Percentiles rank a stretch among this genome's conserved stretches.
phyloP scores from a whole-genome alignment of 2,888 invertebrate genomes.

The Dioctria linearis region DNA sequence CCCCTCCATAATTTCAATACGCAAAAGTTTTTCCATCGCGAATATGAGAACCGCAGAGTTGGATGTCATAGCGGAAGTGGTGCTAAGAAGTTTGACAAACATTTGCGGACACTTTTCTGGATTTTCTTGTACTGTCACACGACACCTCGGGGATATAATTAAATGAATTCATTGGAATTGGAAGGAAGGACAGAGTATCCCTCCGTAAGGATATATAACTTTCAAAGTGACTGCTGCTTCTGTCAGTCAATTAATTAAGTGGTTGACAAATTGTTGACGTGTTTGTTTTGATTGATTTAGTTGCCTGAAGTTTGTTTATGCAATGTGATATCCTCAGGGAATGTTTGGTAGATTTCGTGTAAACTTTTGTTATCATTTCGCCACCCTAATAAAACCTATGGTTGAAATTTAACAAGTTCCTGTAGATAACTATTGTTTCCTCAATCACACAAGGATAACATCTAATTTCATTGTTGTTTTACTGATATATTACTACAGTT shows the following conservation, averaged over 20 bases:
- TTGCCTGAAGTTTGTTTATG: constrained; percentile 43
- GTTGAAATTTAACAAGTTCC: no score
- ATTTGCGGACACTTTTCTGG: constrained; percentile 44
- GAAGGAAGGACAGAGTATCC: constrained; percentile 7
- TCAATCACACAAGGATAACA: no score
- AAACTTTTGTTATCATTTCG: constrained; percentile 33
- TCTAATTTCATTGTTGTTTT: no score
- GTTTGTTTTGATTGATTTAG: constrained; percentile 59
- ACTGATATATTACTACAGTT: no score
- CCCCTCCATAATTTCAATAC: not conserved
- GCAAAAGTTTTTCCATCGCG: constrained; percentile 36
- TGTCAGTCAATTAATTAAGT: constrained; percentile 58
- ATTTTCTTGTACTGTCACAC: constrained; percentile 47
- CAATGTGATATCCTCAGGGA: constrained; percentile 1
- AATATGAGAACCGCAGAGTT: constrained; percentile 4
- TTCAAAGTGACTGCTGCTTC: constrained; percentile 51
- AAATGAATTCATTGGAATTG: constrained; percentile 9
- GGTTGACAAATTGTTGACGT: constrained; percentile 59
- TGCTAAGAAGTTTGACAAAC: constrained; percentile 10
- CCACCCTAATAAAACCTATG: not conserved
- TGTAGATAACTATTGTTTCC: no score
- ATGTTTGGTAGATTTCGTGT: not conserved
- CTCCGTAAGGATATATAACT: not conserved
- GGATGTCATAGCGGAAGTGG: not conserved
- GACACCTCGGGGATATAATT: constrained; percentile 52